Percentiles rank a stretch among this genome's conserved stretches.
Evolutionary conservation across 2,113 vertebrate species (phyloP).

Genomic region (Galbula dea): DNA sequence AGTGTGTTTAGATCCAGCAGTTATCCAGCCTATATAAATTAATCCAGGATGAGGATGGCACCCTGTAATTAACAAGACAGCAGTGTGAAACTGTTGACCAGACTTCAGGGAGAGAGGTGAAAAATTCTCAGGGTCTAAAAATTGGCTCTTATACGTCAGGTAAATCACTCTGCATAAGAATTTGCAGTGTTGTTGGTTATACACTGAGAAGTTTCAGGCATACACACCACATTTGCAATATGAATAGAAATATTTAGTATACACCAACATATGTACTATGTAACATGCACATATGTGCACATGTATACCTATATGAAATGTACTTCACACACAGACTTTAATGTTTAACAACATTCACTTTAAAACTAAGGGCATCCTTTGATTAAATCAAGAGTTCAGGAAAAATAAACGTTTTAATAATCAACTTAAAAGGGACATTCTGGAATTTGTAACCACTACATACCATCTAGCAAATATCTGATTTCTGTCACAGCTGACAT

Average conservation of each 20-base stretch:
- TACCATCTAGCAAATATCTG: not conserved
- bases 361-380: not conserved
- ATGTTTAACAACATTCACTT: too few relatives aligned
- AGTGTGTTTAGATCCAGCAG: not conserved
- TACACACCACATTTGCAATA: not conserved
- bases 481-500: not conserved
- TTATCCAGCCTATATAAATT: not conserved
- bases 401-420: not conserved
- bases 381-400: not conserved
- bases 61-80: not conserved
- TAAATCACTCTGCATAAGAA: not conserved
- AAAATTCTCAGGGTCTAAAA: not conserved
- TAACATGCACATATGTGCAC: accelerated
- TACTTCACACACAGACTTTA: not conserved
- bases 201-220: not conserved
- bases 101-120: not conserved
- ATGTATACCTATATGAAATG: not conserved
- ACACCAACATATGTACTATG: not conserved
- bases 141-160: not conserved
- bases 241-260: not conserved
- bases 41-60: not conserved
- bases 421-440: not conserved
- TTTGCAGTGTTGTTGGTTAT: not conserved
- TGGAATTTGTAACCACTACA: not conserved
- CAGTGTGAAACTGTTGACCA: not conserved